Base-by-base conservation (phyloP, 2,888 invertebrate species). In the Urechis unicinctus region DNA sequence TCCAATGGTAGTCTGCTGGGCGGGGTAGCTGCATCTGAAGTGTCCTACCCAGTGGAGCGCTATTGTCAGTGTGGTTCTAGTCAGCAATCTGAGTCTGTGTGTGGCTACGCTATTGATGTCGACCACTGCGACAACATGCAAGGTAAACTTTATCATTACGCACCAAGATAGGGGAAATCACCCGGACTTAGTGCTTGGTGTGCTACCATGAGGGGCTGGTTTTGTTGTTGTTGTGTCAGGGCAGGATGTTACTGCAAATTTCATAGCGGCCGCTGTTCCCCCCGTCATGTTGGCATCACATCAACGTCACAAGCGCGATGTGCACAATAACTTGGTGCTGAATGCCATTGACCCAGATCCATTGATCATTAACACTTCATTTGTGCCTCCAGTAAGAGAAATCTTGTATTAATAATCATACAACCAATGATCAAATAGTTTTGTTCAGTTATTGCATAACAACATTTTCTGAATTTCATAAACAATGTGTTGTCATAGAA, bases 301-400 rank as follows among this genome's bases (percentile, higher is more conserved):
- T n/a, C n/a, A n/a, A n/a, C n/a, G n/a, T n/a, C n/a, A n/a, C n/a
- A n/a, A n/a, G n/a, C n/a, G n/a, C n/a, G n/a, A n/a, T n/a, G n/a
- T n/a, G n/a, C n/a, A n/a, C n/a, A n/a, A n/a, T n/a, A n/a, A 29
- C 29, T 48, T 56, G 17, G 31, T 56, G 13, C 36, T 36, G 36
- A 36, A 17, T 17, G 36, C 36, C 36, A 36, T 42, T 24, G 3
- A 5, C 4, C 24, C 24, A 24, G 50, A 59, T 30, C 57, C 59
- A 17, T 59, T 61, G 41, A n/a, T 47, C 29, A 42, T 61, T 29
- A 31, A 50, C 36, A 52, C 50, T 42, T 42, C 28, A 1, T 61
- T 58, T 30, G 25, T 42, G 6, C 60, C 61, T 29, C 59, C 59
- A 25, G 58, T 60, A 52, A 36, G 50, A 42, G 21, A 24, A 2